Evolutionary conservation across 1,140 invertebrate genomes (phyloP), one percentile per base, ranked within the genome.

Genomic region (Sitophilus oryzae): DNA sequence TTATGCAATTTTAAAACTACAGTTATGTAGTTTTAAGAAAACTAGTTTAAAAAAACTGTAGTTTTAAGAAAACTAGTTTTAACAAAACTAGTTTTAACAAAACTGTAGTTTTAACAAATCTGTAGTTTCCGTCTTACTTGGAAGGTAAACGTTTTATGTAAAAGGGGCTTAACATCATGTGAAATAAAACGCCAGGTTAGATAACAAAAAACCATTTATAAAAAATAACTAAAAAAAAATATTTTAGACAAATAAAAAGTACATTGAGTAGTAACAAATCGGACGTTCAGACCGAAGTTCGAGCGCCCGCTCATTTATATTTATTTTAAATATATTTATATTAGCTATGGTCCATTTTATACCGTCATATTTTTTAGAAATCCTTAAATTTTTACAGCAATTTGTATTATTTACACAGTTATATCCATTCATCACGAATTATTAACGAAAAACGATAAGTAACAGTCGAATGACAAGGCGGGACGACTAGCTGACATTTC

Each of bases 201-300:
- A 38, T 51, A 51, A 51, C 48, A 51, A 51, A 54, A 54, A 54
- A 54, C 52, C 52, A 46, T 54, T 54, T 54, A 54, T 54, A 44
- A 46, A 54, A 43, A 54, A 43, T 34, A 42, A 22, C 44, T 54
- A 35, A 11, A 54, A 46, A 52, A 43, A 54, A 46, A 54, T 54
- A 45, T 37, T 54, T 54, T 41, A 22, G 52, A 54, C 43, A 54
- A 54, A 52, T 36, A 44, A 54, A 54, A 47, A 54, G 52, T 54
- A 46, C 43, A 47, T 45, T 40, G 43, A 54, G 52, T 46, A 38
- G 52, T 54, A 54, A 54, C 43, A 54, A 54, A 46, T 20, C 21
- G 25, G 25, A 30, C 11, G 11, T 30, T 11, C 25, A 30, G 5
- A 11, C 25, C 5, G 11, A 30, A 30, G 25, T 11, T 5, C 25